Percentiles rank a stretch among this genome's conserved stretches.
These are phyloP conservation scores for Lochmaea capreae DNA, from an alignment of 2,888 invertebrate species.

Conservation along the genomic window DNA sequence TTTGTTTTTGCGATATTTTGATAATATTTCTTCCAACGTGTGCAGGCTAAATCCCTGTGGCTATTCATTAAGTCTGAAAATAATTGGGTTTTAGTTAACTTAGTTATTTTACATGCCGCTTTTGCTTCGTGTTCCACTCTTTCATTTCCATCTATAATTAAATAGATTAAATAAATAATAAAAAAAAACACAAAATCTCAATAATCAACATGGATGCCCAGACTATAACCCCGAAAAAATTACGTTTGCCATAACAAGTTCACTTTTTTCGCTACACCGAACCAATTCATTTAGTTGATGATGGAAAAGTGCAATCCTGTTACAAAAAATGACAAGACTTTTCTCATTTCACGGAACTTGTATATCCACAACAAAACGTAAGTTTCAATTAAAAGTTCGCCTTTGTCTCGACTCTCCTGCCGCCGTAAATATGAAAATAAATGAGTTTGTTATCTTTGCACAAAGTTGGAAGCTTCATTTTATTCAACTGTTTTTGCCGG, in stretches of 20 bases:
- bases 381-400: slow-evolving; percentile 28
- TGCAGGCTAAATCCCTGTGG: too few species aligned
- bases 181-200: too few species aligned
- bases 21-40: too few species aligned
- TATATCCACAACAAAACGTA: slow-evolving; percentile 17
- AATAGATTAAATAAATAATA: too few species aligned
- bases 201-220: too few species aligned
- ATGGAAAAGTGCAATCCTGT: not conserved
- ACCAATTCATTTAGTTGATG: not conserved
- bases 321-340: slow-evolving; percentile 4
- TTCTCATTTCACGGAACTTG: not conserved
- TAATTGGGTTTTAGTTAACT: too few species aligned
- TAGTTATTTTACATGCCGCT: too few species aligned
- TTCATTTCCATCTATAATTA: too few species aligned
- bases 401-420: slow-evolving; percentile 4
- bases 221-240: not conserved
- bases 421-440: slow-evolving; percentile 27
- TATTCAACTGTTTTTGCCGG: slow-evolving; percentile 21
- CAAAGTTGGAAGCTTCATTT: slow-evolving; percentile 20
- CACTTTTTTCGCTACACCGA: not conserved
- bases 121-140: too few species aligned
- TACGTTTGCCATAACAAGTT: not conserved
- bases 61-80: too few species aligned
- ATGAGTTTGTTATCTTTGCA: slow-evolving; percentile 32
- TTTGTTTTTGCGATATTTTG: too few species aligned